Evolutionary conservation across 2,888 invertebrate genomes (phyloP), one percentile per base, ranked within the genome.

Genomic region (Diloba caeruleocephala): DNA sequence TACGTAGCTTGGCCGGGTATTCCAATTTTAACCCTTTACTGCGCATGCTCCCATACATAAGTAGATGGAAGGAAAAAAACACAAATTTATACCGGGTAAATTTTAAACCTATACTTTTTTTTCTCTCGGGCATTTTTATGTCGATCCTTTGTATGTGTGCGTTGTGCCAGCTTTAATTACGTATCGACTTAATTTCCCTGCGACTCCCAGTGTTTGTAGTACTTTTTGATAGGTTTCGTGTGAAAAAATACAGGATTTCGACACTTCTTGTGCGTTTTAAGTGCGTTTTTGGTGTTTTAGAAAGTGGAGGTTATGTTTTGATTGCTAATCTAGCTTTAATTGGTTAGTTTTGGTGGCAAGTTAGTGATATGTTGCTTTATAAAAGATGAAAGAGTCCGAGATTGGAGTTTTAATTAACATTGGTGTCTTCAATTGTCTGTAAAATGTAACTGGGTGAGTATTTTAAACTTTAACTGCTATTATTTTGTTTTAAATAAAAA

Each of bases 51-150:
- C 81, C 89, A 89, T 90, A 91, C 90, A 90, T 88, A 91, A 91
- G 91, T 90, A 90, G 87, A 82, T 84, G 81, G 84, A 80, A 81
- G 88, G 90, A 92, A 93, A 93, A 93, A 93, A 93, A 93, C 91
- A 89, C 92, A 89, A 93, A 90, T 92, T 92, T 93, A 92, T 92
- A 90, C 93, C 93, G 93, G 93, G 93, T 81, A 93, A 93, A 92
- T 90, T 92, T 93, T 92, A 92, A 92, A 92, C 86, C 90, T 93
- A 93, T 93, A 92, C 92, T 93, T 93, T 93, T 93, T 92, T 92
- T 90, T 83, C 88, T 82, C 81, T 82, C 86, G 79, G 81, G 87
- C 89, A 90, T 92, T 92, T 92, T 93, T 92, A 92, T 90, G 92
- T 91, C 88, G 91, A 87, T 82, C 83, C 89, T 92, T 90, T 90